Conservation (phyloP, 1,140 invertebrate genomes). For the Glomeris maerens region DNA sequence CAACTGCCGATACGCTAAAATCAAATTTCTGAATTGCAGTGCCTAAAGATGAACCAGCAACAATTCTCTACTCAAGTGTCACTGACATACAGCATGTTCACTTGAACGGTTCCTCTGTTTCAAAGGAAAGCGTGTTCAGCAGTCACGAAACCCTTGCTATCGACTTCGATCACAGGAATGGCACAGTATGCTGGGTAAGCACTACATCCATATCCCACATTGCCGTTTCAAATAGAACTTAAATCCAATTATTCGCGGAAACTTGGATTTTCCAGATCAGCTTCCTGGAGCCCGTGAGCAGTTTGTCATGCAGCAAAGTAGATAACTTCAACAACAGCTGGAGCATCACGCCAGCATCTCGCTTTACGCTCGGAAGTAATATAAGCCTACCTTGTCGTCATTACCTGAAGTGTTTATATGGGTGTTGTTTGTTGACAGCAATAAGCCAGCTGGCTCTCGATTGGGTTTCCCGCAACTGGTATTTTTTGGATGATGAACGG, state of each 20-base stretch:
- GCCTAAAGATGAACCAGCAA: conserved; percentile 35
- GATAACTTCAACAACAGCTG: conserved; percentile 28
- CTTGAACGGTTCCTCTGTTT: conserved; percentile 36
- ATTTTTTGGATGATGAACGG: conserved; percentile 59
- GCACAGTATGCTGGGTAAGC: conserved; percentile 46
- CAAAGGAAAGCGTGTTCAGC: conserved; percentile 22
- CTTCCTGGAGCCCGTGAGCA: neutral
- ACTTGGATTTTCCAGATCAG: neutral
- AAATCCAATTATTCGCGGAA: neutral
- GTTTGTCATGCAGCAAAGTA: conserved; percentile 37
- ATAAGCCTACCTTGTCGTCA: neutral
- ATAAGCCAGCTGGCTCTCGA: conserved; percentile 60
- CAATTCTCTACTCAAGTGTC: conserved; percentile 39
- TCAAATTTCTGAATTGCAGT: conserved; percentile 27
- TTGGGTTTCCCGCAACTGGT: conserved; percentile 74
- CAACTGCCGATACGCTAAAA: too few relatives aligned
- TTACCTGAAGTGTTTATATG: conserved; percentile 2
- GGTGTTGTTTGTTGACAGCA: conserved; percentile 28
- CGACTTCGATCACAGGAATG: conserved; percentile 38
- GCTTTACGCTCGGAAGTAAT: neutral
- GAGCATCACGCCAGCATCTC: neutral
- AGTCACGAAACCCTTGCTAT: conserved; percentile 20
- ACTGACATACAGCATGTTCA: conserved; percentile 37
- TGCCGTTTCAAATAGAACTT: neutral
- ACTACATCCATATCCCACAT: neutral